Conservation (phyloP, 2,113 vertebrate species). For the Oostethus manadensis region DNA sequence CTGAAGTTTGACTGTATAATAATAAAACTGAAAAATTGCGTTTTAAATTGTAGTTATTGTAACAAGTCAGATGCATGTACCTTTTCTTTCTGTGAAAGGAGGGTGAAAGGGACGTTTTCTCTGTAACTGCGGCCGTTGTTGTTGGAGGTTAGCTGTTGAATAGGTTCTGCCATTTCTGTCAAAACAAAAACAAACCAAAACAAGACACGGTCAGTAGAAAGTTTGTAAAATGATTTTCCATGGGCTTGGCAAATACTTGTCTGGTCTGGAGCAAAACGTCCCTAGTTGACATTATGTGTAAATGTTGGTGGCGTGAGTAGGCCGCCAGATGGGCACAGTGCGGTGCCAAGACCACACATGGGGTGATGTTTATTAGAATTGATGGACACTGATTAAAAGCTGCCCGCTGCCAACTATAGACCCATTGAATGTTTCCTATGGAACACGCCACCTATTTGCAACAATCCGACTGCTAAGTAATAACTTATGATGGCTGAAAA, state of each 20-base stretch:
- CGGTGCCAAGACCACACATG: conserved; percentile 30
- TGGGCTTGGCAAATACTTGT: too few species aligned
- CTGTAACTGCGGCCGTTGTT: conserved; percentile 72
- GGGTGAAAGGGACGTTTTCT: conserved; percentile 73
- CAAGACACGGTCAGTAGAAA: background rate
- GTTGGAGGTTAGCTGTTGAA: conserved; percentile 81
- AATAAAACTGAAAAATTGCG: background rate
- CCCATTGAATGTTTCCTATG: background rate
- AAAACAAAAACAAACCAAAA: conserved; percentile 23
- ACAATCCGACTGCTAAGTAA: background rate
- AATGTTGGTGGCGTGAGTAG: conserved; percentile 11
- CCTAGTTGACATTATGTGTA: conserved; percentile 22
- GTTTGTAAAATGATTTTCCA: background rate
- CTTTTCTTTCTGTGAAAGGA: conserved; percentile 82
- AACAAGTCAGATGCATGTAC: conserved; percentile 47
- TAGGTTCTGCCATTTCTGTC: conserved; percentile 86
- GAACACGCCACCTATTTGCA: conserved; percentile 4
- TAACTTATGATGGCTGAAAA: background rate
- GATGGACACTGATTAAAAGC: conserved; percentile 32
- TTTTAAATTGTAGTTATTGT: background rate
- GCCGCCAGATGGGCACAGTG: conserved; percentile 27
- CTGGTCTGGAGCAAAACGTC: background rate
- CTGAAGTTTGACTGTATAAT: too few species aligned
- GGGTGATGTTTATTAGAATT: conserved; percentile 36
- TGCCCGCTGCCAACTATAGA: conserved; percentile 33